phyloP scores from a whole-genome alignment of 1,140 invertebrate species.

The Spodoptera frugiperda region DNA sequence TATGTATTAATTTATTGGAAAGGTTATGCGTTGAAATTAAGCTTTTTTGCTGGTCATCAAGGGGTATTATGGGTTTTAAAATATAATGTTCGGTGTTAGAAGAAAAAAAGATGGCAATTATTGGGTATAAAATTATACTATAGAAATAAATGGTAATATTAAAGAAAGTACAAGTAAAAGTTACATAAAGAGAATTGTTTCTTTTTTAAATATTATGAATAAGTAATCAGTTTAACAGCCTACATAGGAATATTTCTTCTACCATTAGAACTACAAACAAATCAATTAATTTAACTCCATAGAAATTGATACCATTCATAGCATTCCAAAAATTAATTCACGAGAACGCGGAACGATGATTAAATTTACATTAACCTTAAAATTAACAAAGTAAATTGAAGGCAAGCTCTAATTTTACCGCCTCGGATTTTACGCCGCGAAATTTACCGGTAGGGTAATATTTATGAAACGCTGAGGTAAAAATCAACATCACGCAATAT shows the following conservation, averaged over 20 bases:
- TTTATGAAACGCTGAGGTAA: conserved; percentile 1
- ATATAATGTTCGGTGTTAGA: too few species aligned
- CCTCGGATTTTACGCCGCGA: not conserved
- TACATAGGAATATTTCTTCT: not conserved
- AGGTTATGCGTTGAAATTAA: not conserved
- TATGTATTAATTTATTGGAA: conserved; percentile 1
- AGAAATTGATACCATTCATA: conserved; percentile 12
- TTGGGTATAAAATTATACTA: too few species aligned
- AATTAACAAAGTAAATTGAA: conserved; percentile 32
- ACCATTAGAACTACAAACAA: not conserved
- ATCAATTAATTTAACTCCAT: conserved; percentile 8
- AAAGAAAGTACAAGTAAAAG: too few species aligned
- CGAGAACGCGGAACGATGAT: conserved; percentile 18
- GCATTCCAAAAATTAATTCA: not conserved
- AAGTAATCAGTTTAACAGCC: too few species aligned
- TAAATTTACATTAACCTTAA: conserved; percentile 36
- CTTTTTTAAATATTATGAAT: too few species aligned
- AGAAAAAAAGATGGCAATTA: too few species aligned
- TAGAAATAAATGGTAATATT: too few species aligned
- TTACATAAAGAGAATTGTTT: too few species aligned
- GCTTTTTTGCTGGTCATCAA: not conserved
- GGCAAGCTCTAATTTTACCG: conserved; percentile 21
- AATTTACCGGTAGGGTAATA: conserved; percentile 4
- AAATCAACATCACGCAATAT: conserved; percentile 27
- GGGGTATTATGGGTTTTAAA: too few species aligned